phyloP scores from a whole-genome alignment of 2,113 vertebrate genomes.

The Peromyscus leucopus region DNA sequence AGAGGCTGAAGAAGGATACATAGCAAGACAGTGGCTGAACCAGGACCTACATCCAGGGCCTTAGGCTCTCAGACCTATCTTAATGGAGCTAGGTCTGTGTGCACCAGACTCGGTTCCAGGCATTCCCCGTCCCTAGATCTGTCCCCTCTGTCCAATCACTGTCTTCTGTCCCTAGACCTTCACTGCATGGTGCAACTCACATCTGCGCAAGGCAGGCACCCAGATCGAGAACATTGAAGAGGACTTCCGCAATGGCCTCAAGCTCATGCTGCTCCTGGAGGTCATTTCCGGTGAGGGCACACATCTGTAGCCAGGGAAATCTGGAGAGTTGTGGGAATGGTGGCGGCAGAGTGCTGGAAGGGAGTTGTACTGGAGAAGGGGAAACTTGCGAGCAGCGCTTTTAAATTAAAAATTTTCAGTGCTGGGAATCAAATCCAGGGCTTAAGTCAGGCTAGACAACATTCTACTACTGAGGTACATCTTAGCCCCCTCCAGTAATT shows the following conservation, averaged over 20 bases:
- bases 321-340: not conserved
- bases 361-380: not conserved
- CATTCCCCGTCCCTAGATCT: not conserved
- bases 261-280: slow-evolving; percentile 96
- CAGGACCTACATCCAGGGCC: not conserved
- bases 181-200: slow-evolving; percentile 97
- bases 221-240: slow-evolving; percentile 97
- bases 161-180: slow-evolving; percentile 89
- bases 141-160: not conserved
- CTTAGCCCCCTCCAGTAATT: not conserved
- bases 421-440: not conserved
- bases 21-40: not conserved
- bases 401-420: too few relatives aligned
- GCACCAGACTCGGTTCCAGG: not conserved
- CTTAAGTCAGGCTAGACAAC: not conserved
- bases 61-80: not conserved
- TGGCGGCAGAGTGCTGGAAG: not conserved
- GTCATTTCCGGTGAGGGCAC: slow-evolving; percentile 93
- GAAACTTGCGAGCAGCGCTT: not conserved
- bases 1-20: not conserved
- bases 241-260: slow-evolving; percentile 95
- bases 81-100: not conserved
- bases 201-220: slow-evolving; percentile 95
- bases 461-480: not conserved
- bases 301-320: not conserved